These are phyloP conservation scores for Takifugu ocellatus DNA, from an alignment of 2,797 vertebrate species.

Conservation along the genomic window DNA sequence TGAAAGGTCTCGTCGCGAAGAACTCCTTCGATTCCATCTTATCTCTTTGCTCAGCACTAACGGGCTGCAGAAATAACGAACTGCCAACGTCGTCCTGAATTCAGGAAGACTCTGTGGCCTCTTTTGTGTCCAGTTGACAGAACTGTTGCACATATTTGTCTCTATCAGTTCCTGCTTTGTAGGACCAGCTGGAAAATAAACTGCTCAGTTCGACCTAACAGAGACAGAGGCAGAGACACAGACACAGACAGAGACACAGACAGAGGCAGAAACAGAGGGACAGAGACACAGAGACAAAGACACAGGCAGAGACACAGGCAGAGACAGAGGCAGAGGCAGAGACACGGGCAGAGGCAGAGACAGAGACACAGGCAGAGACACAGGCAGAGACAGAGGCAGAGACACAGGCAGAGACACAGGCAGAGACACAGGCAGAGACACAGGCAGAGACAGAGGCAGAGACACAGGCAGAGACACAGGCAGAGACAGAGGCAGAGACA, in stretches of 20 bases:
- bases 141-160: background rate
- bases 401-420: background rate
- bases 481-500: slow-evolving; percentile 1
- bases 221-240: background rate
- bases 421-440: background rate
- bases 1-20: background rate
- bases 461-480: background rate
- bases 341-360: slow-evolving; percentile 1
- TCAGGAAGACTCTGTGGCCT: background rate
- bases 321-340: background rate
- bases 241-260: background rate
- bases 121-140: slow-evolving; percentile 4
- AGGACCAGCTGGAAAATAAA: slow-evolving; percentile 14
- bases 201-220: slow-evolving; percentile 32
- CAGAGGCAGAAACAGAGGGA: background rate
- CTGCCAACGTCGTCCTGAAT: background rate
- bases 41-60: background rate
- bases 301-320: background rate
- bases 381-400: background rate
- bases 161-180: slow-evolving; percentile 1
- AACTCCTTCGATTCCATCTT: background rate
- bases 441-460: background rate
- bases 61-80: background rate
- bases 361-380: background rate
- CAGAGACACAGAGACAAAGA: too few species aligned